These are phyloP conservation scores for Tauraco hartlaubi DNA, from an alignment of 2,797 vertebrate genomes.

Conservation along the genomic window DNA sequence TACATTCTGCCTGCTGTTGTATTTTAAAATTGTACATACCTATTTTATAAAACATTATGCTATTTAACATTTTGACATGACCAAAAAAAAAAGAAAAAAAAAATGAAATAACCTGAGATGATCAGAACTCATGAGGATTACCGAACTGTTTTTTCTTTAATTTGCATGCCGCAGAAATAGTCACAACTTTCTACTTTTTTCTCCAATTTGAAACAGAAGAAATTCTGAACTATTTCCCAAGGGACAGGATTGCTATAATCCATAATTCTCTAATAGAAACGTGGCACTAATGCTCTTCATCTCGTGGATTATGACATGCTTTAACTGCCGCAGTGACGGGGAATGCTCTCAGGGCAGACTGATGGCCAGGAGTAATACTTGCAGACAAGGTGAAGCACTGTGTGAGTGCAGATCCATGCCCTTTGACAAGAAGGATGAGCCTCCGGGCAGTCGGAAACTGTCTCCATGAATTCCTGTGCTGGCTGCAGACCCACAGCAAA, in stretches of 20 bases:
- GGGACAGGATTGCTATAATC: background rate
- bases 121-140: background rate
- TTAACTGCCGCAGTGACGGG: rapidly evolving
- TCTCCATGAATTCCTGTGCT: rapidly evolving
- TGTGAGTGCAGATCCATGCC: rapidly evolving
- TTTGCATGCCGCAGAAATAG: background rate
- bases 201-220: background rate
- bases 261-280: background rate
- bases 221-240: background rate
- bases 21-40: background rate
- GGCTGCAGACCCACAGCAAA: background rate
- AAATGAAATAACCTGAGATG: background rate
- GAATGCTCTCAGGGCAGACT: background rate
- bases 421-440: background rate
- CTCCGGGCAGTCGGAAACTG: rapidly evolving
- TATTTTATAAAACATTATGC: background rate
- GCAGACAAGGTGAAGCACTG: rapidly evolving
- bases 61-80: background rate
- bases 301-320: background rate
- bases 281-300: background rate
- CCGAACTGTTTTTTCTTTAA: background rate
- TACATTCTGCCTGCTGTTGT: background rate
- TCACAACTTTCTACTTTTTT: background rate
- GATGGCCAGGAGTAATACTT: rapidly evolving
- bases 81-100: background rate